Conservation (phyloP, 2,888 invertebrate genomes). For the Amblyjoppa fuscipennis region DNA sequence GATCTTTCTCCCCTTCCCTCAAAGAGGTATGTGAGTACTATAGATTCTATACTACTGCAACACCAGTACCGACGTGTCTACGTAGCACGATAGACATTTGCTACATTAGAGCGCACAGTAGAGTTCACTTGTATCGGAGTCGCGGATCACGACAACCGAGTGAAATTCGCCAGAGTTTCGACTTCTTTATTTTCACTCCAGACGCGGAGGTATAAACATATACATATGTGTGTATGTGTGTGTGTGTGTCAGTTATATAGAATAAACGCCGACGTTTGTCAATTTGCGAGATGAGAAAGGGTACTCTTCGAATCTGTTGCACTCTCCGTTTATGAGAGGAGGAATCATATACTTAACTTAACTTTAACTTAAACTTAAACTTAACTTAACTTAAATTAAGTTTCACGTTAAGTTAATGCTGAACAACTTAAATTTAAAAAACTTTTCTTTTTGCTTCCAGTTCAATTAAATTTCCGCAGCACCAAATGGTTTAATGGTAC, state of each 20-base stretch:
- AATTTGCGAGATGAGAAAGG: conserved; percentile 16
- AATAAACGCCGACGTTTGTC: conserved; percentile 25
- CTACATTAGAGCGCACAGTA: conserved; percentile 1
- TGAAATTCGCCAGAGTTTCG: conserved; percentile 42
- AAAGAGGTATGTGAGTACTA: background rate
- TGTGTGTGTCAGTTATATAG: conserved; percentile 1
- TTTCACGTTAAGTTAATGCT: no score
- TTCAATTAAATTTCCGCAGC: no score
- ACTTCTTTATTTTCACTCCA: conserved; percentile 27
- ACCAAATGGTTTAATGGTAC: background rate
- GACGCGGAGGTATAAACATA: no score
- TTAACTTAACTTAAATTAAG: no score
- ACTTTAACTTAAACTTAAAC: no score
- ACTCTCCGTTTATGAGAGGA: background rate
- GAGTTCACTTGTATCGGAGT: conserved; percentile 22
- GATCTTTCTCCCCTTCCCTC: conserved; percentile 27
- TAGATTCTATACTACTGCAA: conserved; percentile 7
- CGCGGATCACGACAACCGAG: conserved; percentile 24
- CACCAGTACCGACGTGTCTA: background rate
- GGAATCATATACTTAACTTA: no score
- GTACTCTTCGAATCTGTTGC: background rate
- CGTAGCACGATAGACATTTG: conserved; percentile 33
- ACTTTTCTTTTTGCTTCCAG: no score
- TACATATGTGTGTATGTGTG: no score
- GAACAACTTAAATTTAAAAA: no score